Percentiles rank a stretch among this genome's conserved stretches.
Evolutionary conservation across 2,888 invertebrate genomes (phyloP).

Genomic region (Xylocampa areola): DNA sequence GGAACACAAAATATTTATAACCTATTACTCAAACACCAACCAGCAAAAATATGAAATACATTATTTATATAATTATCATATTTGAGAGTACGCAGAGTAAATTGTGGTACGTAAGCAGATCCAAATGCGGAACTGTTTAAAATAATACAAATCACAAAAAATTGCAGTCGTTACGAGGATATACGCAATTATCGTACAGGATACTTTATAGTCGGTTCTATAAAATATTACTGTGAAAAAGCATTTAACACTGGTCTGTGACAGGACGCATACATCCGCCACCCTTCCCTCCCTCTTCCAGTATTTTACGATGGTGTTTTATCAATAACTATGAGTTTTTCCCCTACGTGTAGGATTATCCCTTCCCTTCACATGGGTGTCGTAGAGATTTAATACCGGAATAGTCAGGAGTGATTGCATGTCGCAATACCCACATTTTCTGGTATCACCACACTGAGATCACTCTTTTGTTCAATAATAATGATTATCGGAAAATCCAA

Average conservation of each 20-base stretch:
- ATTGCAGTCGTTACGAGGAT: constrained; percentile 1
- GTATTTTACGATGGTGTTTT: constrained; percentile 38
- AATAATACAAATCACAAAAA: constrained; percentile 2
- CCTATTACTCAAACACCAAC: constrained; percentile 3
- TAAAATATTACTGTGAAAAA: constrained; percentile 37
- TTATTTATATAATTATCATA: constrained; percentile 1
- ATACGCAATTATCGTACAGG: constrained; percentile 26
- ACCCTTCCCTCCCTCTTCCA: background rate
- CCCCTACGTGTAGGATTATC: constrained; percentile 11
- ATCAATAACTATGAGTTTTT: constrained; percentile 51
- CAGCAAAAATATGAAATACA: background rate
- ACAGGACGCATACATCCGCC: background rate
- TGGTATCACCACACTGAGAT: constrained; percentile 5
- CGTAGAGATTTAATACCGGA: background rate
- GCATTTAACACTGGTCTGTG: constrained; percentile 13
- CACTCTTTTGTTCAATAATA: no score
- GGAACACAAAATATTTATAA: constrained; percentile 4
- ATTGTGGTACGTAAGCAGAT: constrained; percentile 2
- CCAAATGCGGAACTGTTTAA: background rate
- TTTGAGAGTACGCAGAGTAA: constrained; percentile 5
- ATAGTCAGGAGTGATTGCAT: constrained; percentile 6
- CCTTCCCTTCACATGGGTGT: constrained; percentile 21
- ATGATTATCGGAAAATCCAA: no score
- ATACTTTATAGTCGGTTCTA: constrained; percentile 1
- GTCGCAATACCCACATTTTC: constrained; percentile 14